Conservation (phyloP, 2,113 vertebrate genomes). For the Sula dactylatra region DNA sequence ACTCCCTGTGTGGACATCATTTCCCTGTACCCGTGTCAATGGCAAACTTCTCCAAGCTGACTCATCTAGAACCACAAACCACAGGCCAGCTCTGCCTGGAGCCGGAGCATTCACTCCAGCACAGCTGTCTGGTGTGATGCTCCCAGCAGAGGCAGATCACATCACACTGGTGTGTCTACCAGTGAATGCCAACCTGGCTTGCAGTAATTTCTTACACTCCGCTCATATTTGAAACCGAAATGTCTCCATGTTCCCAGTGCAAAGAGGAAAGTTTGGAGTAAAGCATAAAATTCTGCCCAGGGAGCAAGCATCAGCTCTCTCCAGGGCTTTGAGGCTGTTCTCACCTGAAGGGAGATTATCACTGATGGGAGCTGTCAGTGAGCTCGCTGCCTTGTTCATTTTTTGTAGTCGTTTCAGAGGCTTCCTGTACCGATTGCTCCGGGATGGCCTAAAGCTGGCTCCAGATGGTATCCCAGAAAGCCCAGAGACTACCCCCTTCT, state of each 20-base stretch:
- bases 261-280: neutral
- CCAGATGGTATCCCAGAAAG: neutral
- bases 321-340: neutral
- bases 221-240: rapidly evolving
- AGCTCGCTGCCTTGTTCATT: neutral
- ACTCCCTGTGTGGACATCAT: neutral
- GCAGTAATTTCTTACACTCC: neutral
- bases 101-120: neutral
- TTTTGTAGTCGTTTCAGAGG: neutral
- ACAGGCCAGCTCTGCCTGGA: neutral
- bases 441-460: neutral
- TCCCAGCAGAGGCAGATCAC: neutral
- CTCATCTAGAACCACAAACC: neutral
- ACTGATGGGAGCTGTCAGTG: neutral
- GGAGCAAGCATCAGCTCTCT: neutral
- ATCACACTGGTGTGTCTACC: rapidly evolving
- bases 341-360: neutral
- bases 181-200: neutral
- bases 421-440: neutral
- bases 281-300: neutral
- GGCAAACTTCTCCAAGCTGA: neutral
- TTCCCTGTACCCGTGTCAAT: neutral
- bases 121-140: neutral
- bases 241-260: neutral
- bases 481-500: neutral